A percentile compares a stretch with the other conserved stretches of the same genome.
phyloP scores from a whole-genome alignment of 2,113 vertebrate genomes.

The Thamnaconus septentrionalis region DNA sequence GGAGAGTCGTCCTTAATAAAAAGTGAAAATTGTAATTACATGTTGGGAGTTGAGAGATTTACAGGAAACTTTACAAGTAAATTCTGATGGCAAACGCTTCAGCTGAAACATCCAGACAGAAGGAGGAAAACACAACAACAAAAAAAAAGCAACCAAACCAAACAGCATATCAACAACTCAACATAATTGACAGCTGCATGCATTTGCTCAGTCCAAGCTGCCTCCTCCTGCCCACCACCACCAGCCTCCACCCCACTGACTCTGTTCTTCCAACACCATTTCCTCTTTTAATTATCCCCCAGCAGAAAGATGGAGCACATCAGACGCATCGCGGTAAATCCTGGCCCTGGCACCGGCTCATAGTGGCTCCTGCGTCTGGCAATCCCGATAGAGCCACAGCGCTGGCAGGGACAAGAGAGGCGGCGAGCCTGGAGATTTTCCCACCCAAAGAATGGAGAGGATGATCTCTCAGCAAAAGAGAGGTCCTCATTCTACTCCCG shows the following conservation, averaged over 20 bases:
- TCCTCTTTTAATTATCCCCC: slow-evolving; percentile 81
- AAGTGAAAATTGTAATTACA: slow-evolving; percentile 45
- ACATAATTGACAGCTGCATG: slow-evolving; percentile 78
- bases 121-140: too few relatives aligned
- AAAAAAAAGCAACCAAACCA: slow-evolving; percentile 32
- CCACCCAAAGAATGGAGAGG: slow-evolving; percentile 72
- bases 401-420: slow-evolving; percentile 75
- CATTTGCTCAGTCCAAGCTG: slow-evolving; percentile 65
- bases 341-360: slow-evolving; percentile 77
- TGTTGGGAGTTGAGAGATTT: slow-evolving; percentile 38
- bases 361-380: slow-evolving; percentile 74
- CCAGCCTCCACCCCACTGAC: slow-evolving; percentile 42
- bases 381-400: slow-evolving; percentile 75
- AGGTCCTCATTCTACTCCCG: slow-evolving; percentile 66
- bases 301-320: slow-evolving; percentile 78
- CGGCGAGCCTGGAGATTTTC: slow-evolving; percentile 70
- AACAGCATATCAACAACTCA: slow-evolving; percentile 62
- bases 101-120: slow-evolving; percentile 16
- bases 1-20: slow-evolving; percentile 49
- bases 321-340: slow-evolving; percentile 77
- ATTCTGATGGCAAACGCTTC: slow-evolving; percentile 50
- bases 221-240: slow-evolving; percentile 48
- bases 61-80: slow-evolving; percentile 62
- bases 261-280: slow-evolving; percentile 76
- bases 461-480: slow-evolving; percentile 74